Conservation (phyloP, 2,888 invertebrate species). For the Caenorhabditis virilis region DNA sequence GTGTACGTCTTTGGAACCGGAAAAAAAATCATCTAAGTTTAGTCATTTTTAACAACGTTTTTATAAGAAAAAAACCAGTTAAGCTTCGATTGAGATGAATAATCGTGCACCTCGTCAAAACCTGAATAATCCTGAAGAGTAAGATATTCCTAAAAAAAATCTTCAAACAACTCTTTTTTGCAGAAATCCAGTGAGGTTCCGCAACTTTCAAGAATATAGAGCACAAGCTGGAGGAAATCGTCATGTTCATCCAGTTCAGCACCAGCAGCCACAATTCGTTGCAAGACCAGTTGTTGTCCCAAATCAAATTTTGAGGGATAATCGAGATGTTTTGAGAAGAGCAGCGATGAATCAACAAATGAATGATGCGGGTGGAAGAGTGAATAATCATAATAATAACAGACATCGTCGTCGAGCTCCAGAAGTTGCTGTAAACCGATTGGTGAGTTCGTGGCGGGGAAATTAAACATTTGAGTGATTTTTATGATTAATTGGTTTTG, state of each 20-base stretch:
- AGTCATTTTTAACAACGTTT: too few species aligned
- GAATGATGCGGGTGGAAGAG: background rate
- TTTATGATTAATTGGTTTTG: too few species aligned
- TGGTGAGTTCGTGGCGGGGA: too few species aligned
- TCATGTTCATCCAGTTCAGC: conserved; percentile 7
- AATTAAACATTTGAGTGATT: too few species aligned
- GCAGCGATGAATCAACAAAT: too few species aligned
- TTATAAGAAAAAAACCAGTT: too few species aligned
- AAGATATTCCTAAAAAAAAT: background rate
- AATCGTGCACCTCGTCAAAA: too few species aligned
- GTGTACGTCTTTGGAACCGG: too few species aligned
- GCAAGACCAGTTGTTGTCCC: conserved; percentile 5
- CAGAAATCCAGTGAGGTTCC: background rate
- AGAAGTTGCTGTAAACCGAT: too few species aligned
- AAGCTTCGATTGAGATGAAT: too few species aligned
- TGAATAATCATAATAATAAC: background rate
- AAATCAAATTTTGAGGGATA: background rate
- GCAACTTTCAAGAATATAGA: conserved; percentile 9
- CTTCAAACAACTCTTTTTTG: background rate
- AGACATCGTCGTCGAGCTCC: too few species aligned
- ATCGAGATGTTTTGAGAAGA: background rate
- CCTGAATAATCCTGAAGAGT: background rate
- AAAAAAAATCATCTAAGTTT: too few species aligned
- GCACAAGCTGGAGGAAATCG: conserved; percentile 31
- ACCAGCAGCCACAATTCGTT: conserved; percentile 1